phyloP scores from a whole-genome alignment of 1,140 invertebrate species.

The Nasonia giraulti region DNA sequence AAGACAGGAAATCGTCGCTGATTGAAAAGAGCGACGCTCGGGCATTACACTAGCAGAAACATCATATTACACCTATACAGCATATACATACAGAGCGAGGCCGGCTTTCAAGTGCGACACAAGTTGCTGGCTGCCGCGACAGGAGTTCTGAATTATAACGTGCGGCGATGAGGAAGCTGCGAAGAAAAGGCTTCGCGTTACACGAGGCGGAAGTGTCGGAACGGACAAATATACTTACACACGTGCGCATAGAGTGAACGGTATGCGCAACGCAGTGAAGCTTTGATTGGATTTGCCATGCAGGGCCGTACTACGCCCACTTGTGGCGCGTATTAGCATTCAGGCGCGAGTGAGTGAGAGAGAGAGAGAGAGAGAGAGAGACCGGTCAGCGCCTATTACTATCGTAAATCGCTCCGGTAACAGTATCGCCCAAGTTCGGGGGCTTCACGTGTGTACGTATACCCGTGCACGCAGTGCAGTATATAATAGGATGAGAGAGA shows the following conservation, averaged over 20 bases:
- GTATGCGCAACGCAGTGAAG: slow-evolving; percentile 54
- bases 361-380: neutral
- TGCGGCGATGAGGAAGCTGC: neutral
- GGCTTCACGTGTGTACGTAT: neutral
- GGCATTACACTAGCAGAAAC: slow-evolving; percentile 25
- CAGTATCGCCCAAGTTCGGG: slow-evolving; percentile 45
- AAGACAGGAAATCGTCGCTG: slow-evolving; percentile 28
- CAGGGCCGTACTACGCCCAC: slow-evolving; percentile 63
- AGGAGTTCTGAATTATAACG: slow-evolving; percentile 41
- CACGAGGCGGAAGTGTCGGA: slow-evolving; percentile 37
- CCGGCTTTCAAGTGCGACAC: no score
- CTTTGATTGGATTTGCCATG: slow-evolving; percentile 70
- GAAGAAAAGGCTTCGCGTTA: slow-evolving; percentile 12
- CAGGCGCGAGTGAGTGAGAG: slow-evolving; percentile 27
- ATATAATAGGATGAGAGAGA: neutral
- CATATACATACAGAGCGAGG: neutral
- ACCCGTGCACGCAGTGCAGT: neutral
- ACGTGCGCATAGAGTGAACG: slow-evolving; percentile 1
- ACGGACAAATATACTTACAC: neutral
- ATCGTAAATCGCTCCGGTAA: slow-evolving; percentile 61
- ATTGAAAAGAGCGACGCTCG: slow-evolving; percentile 26
- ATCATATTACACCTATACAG: neutral
- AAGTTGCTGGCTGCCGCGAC: no score
- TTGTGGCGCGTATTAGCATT: slow-evolving; percentile 63
- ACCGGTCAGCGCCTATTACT: slow-evolving; percentile 56